These are phyloP conservation scores for Exocentrus adspersus DNA, from an alignment of 2,888 invertebrate species.

Conservation along the genomic window DNA sequence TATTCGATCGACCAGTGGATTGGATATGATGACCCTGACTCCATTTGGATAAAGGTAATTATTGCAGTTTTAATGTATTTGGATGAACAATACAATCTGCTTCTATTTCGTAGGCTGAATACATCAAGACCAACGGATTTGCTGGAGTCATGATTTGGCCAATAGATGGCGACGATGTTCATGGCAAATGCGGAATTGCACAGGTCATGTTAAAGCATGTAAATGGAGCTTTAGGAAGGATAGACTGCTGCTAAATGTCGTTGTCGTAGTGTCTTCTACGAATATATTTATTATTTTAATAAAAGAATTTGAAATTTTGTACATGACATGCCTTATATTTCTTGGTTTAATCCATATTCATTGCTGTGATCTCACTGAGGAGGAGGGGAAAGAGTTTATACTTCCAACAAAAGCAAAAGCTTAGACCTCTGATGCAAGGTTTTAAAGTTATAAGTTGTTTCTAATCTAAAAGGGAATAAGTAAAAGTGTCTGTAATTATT, in stretches of 20 bases:
- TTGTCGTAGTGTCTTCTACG: too few relatives aligned
- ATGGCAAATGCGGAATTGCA: slow-evolving; percentile 33
- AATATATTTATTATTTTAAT: too few relatives aligned
- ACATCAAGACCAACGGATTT: slow-evolving; percentile 30
- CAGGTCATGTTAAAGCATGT: slow-evolving; percentile 27
- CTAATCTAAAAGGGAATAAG: too few relatives aligned
- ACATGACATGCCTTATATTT: too few relatives aligned
- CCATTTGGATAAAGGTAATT: slow-evolving; percentile 37
- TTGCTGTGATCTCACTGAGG: background rate
- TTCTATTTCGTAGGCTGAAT: slow-evolving; percentile 28
- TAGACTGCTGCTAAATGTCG: slow-evolving; percentile 13
- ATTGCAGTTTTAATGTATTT: too few relatives aligned
- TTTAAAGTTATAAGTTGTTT: too few relatives aligned
- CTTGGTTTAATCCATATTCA: background rate
- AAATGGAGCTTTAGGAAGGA: slow-evolving; percentile 16
- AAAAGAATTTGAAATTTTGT: too few relatives aligned
- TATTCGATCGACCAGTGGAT: slow-evolving; percentile 38
- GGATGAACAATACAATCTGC: too few relatives aligned
- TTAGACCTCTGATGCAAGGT: too few relatives aligned
- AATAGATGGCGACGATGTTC: slow-evolving; percentile 41
- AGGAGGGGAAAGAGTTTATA: too few relatives aligned
- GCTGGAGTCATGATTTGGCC: slow-evolving; percentile 43
- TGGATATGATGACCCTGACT: slow-evolving; percentile 39
- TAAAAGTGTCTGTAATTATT: too few relatives aligned
- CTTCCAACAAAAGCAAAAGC: too few relatives aligned